Base-by-base conservation (phyloP, 92 coral and sea anemone genomes). In the Metridium senile region DNA sequence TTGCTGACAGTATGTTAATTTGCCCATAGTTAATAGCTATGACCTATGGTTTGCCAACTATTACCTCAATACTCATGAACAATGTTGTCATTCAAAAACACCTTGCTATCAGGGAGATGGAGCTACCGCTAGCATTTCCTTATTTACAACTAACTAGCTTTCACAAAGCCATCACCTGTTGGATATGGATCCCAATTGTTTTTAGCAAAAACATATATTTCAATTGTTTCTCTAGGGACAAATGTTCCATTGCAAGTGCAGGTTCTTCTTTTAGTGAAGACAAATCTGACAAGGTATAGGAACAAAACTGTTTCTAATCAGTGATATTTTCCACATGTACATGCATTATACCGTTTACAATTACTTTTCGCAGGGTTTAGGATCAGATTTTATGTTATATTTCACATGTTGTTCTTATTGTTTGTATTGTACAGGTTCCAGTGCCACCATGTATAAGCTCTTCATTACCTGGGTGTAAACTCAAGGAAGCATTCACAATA, bases 401-500 rank as follows among this genome's bases (percentile, higher is more conserved):
- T n/a, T n/a, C n/a, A n/a, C n/a, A n/a, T n/a, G n/a, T n/a, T n/a
- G n/a, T n/a, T n/a, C n/a, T n/a, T n/a, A n/a, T n/a, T n/a, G n/a
- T n/a, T n/a, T n/a, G n/a, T n/a, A n/a, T n/a, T n/a, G n/a, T n/a
- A n/a, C n/a, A 71, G 76, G 28, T 71, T 18, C 63, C 31, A 27
- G 29, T 70, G 61, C 34, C 62, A 1, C 45, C 74, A 17, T 33
- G 45, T n/a, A n/a, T n/a, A 2, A 81, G 89, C 85, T 82, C 93
- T 2, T 91, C 97, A 22, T n/a, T 74, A 11, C 85, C 84, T 43
- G 52, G 87, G 23, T 68, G 46, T 51, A 89, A 84, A 54, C 81
- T 82, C 10, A 92, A 92, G 35, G 97, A 86, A 68, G 82, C 97
- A 7, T 92, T 80, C 74, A 77, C 82, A 26, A 77, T 32, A 53